Percentiles rank a stretch among this genome's conserved stretches.
Evolutionary conservation across 2,797 vertebrate species (phyloP).

Genomic region (Saxicola maurus): DNA sequence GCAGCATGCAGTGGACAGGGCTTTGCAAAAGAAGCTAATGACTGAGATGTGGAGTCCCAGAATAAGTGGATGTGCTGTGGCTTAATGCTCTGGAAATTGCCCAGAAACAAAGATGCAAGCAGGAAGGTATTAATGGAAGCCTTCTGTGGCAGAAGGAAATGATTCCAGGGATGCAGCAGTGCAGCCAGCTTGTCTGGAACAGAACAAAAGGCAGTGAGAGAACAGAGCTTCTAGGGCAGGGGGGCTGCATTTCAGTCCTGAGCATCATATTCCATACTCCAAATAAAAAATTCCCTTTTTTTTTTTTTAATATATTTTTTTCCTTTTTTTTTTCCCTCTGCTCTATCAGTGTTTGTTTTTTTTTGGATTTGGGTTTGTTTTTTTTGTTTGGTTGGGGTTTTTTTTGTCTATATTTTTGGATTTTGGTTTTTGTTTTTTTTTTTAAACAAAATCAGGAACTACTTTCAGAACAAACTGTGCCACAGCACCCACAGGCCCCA

Average conservation of each 20-base stretch:
- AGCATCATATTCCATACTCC: background rate
- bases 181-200: background rate
- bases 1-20: conserved; percentile 14
- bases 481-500: background rate
- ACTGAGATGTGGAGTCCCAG: conserved; percentile 47
- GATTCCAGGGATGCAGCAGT: background rate
- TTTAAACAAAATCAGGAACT: background rate
- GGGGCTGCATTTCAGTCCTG: background rate
- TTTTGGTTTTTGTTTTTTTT: background rate
- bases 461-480: background rate
- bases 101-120: conserved; percentile 35
- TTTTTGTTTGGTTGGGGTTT: background rate
- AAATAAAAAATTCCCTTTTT: background rate
- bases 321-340: background rate
- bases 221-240: background rate
- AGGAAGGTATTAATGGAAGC: conserved; percentile 24
- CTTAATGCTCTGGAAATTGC: conserved; percentile 46
- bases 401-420: background rate
- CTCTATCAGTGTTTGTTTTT: background rate
- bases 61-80: conserved; percentile 19
- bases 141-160: background rate
- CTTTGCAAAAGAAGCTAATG: conserved; percentile 52
- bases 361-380: too few relatives aligned
- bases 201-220: background rate
- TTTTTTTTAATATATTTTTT: background rate